Conservation (phyloP, 1,140 invertebrate species). For the Drosophila truncata region DNA sequence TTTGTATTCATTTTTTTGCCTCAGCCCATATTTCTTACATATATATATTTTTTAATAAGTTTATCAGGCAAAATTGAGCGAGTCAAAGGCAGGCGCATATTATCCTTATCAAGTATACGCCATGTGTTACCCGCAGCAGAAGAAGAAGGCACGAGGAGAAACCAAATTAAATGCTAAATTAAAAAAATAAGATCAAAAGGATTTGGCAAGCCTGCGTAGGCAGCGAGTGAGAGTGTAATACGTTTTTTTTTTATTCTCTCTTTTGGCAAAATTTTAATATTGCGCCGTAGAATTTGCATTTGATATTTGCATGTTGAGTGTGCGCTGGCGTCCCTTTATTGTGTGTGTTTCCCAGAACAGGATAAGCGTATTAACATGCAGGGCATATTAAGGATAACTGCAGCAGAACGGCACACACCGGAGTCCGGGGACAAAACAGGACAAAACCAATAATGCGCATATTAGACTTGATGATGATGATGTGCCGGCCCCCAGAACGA, state of each 20-base stretch:
- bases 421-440: slow-evolving; percentile 33
- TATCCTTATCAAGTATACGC: slow-evolving; percentile 70
- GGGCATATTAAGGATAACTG: slow-evolving; percentile 76
- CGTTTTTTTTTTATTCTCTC: slow-evolving; percentile 12
- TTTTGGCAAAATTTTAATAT: slow-evolving; percentile 59
- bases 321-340: slow-evolving; percentile 39
- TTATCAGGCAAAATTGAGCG: slow-evolving; percentile 52
- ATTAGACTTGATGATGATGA: slow-evolving; percentile 81
- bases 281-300: slow-evolving; percentile 73
- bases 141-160: slow-evolving; percentile 26
- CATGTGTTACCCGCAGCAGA: slow-evolving; percentile 61
- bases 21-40: background rate
- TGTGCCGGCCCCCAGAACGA: slow-evolving; percentile 6
- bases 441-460: slow-evolving; percentile 83
- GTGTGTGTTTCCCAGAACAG: slow-evolving; percentile 41
- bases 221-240: slow-evolving; percentile 5
- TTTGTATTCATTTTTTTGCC: slow-evolving; percentile 52
- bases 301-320: slow-evolving; percentile 77
- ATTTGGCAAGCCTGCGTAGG: slow-evolving; percentile 54
- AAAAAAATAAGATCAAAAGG: slow-evolving; percentile 81
- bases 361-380: slow-evolving; percentile 74
- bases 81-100: slow-evolving; percentile 38
- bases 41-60: slow-evolving; percentile 64
- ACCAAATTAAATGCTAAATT: slow-evolving; percentile 74
- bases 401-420: slow-evolving; percentile 35